A percentile compares a stretch with the other conserved stretches of the same genome.
Evolutionary conservation across 2,797 vertebrate species (phyloP).

Genomic region (Helicolenus hilgendorfi): DNA sequence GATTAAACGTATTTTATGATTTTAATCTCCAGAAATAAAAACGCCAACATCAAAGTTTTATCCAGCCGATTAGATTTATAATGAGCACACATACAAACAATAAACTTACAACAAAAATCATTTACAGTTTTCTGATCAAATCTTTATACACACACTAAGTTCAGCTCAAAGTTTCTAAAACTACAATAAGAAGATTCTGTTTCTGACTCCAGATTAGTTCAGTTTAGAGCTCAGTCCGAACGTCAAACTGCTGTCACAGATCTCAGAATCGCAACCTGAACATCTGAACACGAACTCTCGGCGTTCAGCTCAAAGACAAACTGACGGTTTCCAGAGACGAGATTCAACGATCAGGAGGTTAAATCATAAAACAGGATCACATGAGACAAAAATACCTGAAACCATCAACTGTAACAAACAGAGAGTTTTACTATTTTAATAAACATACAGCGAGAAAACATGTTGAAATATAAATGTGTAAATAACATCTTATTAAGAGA

Average conservation of each 20-base stretch:
- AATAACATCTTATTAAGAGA: neutral
- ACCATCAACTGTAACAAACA: neutral
- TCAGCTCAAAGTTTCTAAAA: neutral
- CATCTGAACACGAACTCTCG: neutral
- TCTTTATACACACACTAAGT: constrained; percentile 72
- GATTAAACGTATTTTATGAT: neutral
- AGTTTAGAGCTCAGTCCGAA: neutral
- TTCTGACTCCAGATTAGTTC: constrained; percentile 35
- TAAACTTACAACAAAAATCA: constrained; percentile 73
- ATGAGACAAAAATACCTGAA: neutral
- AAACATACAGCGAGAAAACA: neutral
- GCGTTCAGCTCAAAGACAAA: neutral
- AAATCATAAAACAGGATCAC: neutral
- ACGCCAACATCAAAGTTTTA: neutral
- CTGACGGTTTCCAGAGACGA: neutral
- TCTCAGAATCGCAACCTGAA: neutral
- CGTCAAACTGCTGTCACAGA: neutral
- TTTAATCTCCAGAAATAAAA: constrained; percentile 14
- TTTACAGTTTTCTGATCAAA: constrained; percentile 70
- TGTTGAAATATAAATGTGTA: neutral
- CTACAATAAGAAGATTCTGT: neutral
- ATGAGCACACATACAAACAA: constrained; percentile 68
- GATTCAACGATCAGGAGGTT: no score
- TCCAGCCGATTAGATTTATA: constrained; percentile 75
- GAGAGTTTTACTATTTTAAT: neutral